Percentiles rank a stretch among this genome's conserved stretches.
phyloP scores from a whole-genome alignment of 2,797 vertebrate genomes.

The Loriculus beryllinus region DNA sequence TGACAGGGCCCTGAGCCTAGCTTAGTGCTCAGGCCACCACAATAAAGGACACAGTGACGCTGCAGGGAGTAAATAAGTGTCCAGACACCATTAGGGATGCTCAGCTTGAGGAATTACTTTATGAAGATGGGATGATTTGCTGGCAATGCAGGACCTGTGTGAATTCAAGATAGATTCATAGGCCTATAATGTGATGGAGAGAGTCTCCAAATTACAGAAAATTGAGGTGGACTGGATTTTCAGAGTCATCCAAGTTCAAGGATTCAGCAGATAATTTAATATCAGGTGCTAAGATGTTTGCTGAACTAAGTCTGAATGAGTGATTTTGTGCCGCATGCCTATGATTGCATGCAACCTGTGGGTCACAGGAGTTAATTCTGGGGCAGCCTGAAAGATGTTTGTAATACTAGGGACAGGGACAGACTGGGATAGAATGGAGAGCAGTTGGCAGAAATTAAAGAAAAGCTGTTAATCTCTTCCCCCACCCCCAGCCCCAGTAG shows the following conservation, averaged over 20 bases:
- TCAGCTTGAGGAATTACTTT: constrained; percentile 2
- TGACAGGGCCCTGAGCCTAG: background rate
- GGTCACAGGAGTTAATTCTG: constrained; percentile 45
- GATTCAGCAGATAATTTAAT: constrained; percentile 46
- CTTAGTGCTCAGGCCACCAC: background rate
- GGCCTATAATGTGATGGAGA: background rate
- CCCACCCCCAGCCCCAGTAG: constrained; percentile 20
- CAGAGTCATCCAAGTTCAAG: constrained; percentile 49
- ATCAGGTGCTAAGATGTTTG: background rate
- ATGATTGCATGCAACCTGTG: constrained; percentile 43
- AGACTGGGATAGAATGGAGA: background rate
- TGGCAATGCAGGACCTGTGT: background rate
- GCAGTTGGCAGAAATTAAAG: constrained; percentile 43
- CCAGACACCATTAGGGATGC: background rate
- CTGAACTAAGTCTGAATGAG: constrained; percentile 27
- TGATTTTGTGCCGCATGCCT: constrained; percentile 3
- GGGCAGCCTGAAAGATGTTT: constrained; percentile 19
- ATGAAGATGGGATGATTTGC: background rate
- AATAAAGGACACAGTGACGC: background rate
- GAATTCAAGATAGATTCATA: background rate
- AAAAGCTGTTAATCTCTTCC: constrained; percentile 61
- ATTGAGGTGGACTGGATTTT: constrained; percentile 30
- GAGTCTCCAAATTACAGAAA: constrained; percentile 24
- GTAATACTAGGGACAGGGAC: background rate
- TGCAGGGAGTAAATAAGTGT: constrained; percentile 25